phyloP scores from a whole-genome alignment of 2,888 invertebrate genomes.

The Rhopalosiphum nymphaeae region DNA sequence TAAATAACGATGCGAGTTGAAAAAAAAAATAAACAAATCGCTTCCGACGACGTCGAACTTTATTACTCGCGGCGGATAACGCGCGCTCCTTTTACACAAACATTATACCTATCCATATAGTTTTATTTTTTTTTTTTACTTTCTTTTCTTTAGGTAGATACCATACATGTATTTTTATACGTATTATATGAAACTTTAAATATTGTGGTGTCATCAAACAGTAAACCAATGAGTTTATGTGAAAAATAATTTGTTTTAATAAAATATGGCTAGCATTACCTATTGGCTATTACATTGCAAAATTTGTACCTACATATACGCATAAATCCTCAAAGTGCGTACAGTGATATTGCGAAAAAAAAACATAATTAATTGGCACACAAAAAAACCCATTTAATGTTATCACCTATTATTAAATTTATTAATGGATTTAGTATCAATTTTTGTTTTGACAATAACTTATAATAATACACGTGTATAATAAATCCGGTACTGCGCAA shows the following conservation, averaged over 20 bases:
- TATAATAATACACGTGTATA: not conserved
- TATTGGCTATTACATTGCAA: not conserved
- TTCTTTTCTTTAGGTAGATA: not conserved
- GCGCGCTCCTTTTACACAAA: not conserved
- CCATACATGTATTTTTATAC: not conserved
- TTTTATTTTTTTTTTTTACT: not conserved
- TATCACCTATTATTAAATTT: not conserved
- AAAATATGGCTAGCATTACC: not conserved
- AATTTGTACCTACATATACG: not conserved
- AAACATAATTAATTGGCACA: not conserved
- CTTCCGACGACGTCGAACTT: not conserved
- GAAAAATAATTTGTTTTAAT: not conserved
- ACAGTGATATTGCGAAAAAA: not conserved
- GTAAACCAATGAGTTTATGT: not conserved
- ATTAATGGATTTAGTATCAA: not conserved
- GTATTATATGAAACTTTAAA: not conserved
- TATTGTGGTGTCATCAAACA: not conserved
- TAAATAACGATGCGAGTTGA: not conserved
- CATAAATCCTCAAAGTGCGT: not conserved
- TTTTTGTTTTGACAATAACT: not conserved
- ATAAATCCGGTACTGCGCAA: not conserved
- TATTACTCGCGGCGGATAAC: not conserved
- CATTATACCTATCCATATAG: not conserved
- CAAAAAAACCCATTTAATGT: not conserved
- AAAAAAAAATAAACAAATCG: not conserved